Conservation (phyloP, 35 echinoderm and acorn worm genomes). For the Nesometra sesokonis region DNA sequence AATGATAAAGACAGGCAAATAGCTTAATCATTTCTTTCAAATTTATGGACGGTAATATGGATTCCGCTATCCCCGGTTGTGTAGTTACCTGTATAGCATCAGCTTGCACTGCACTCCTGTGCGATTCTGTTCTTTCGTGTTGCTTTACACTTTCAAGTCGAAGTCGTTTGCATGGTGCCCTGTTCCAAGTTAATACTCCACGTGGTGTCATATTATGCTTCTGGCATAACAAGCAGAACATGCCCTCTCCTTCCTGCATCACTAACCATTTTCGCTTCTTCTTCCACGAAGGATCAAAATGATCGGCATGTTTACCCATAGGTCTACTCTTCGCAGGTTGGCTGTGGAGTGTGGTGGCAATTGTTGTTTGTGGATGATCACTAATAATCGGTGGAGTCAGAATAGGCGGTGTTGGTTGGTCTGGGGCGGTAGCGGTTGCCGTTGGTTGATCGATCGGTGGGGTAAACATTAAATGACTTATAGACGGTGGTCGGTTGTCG, state of each 20-base stretch:
- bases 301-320: conserved; percentile 14
- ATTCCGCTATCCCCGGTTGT: background rate
- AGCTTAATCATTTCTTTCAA: conserved; percentile 13
- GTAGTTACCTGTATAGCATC: background rate
- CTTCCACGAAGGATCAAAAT: conserved; percentile 13
- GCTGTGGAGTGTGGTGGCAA: background rate
- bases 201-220: conserved; percentile 15
- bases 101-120: background rate
- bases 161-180: conserved; percentile 16
- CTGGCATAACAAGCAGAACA: conserved; percentile 27
- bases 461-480: too few species aligned
- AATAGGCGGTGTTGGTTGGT: too few species aligned
- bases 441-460: background rate
- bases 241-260: conserved; percentile 9
- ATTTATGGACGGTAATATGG: background rate
- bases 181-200: conserved; percentile 30
- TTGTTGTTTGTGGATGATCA: too few species aligned
- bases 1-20: conserved; percentile 24
- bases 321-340: background rate
- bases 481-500: background rate
- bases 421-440: background rate
- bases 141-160: background rate
- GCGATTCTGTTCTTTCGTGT: background rate
- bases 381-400: too few species aligned
- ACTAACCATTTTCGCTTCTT: conserved; percentile 9